Evolutionary conservation across 2,113 vertebrate genomes (phyloP).

Genomic region (Paradisaea rubra): DNA sequence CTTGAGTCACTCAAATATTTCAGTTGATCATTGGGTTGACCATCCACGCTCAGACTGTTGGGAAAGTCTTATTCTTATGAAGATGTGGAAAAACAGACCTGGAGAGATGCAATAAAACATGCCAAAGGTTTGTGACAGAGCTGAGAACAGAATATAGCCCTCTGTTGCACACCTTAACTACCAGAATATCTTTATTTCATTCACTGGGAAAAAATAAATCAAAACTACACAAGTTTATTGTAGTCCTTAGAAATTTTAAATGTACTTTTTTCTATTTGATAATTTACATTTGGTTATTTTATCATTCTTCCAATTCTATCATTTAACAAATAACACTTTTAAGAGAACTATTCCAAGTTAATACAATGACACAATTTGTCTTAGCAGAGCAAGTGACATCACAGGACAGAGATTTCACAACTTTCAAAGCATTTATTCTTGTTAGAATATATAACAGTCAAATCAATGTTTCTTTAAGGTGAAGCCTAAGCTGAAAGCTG

Average conservation of each 20-base stretch:
- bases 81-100: background rate
- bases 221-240: background rate
- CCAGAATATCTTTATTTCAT: background rate
- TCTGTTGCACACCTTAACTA: background rate
- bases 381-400: background rate
- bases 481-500: background rate
- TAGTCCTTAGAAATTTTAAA: background rate
- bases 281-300: background rate
- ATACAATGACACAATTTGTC: background rate
- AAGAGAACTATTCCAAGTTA: background rate
- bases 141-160: background rate
- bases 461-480: background rate
- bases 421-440: background rate
- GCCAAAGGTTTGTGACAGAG: background rate
- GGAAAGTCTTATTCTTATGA: background rate
- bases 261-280: background rate
- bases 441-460: background rate
- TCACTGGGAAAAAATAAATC: background rate
- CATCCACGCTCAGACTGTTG: background rate
- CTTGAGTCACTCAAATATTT: background rate
- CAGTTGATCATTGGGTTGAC: background rate
- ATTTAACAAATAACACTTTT: background rate
- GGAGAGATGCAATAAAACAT: conserved; percentile 13
- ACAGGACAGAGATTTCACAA: background rate
- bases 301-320: background rate